Evolutionary conservation across 2,888 invertebrate species (phyloP), one percentile per base, ranked within the genome.

Genomic region (Pasiphila rectangulata): DNA sequence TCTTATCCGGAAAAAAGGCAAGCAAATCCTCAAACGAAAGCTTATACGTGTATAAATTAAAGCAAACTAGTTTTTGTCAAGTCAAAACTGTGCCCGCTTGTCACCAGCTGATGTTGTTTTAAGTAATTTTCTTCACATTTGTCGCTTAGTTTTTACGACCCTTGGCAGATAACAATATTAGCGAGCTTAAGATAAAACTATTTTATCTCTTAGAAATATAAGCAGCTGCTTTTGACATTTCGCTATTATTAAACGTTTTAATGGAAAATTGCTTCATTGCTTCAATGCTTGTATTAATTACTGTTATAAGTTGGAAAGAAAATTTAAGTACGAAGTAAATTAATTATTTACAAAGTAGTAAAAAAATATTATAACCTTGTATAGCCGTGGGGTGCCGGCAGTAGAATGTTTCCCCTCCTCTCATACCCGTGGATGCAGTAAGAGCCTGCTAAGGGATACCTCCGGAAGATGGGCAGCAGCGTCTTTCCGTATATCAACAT

Each of bases 101-200:
- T 43, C 54, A 52, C 60, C 65, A 71, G 67, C 69, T 68, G 72
- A 58, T 65, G 67, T 65, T 67, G 67, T 69, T 71, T 64, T 9
- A 64, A 74, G 67, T 63, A 67, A 64, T 71, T 67, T 69, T 64
- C 69, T 71, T 67, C 63, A 63, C 57, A 64, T 67, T 69, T 64
- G 61, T 63, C 61, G 54, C 59, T 63, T 54, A 46, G 50, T 62
- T 65, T 69, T 64, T 63, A 58, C 61, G 53, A 51, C 50, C 56
- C 58, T 61, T 60, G 54, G 52, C 49, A 57, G 58, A 61, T 63
- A 59, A 57, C 56, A 54, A 58, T 59, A 59, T 64, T 59, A 54
- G 55, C 55, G 50, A 37, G 43, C 41, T 47, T 43, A 29, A 29
- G 54, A 54, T 46, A 43, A 34, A 24, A 52, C 47, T 44, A 41